phyloP scores from a whole-genome alignment of 2,113 vertebrate genomes.

The Diphyllodes magnificus region DNA sequence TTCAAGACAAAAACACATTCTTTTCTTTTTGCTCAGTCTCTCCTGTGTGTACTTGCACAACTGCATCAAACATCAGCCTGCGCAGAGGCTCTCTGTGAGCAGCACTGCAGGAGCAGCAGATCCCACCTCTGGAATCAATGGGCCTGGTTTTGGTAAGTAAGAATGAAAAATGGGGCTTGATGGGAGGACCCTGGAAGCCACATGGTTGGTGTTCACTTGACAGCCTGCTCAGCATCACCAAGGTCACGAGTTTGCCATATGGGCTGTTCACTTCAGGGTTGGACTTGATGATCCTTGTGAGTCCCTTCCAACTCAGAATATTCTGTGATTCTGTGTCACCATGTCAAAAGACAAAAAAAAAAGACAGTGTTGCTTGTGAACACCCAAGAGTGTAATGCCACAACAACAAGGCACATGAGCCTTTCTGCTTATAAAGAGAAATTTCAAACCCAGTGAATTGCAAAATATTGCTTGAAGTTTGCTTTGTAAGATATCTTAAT shows the following conservation, averaged over 20 bases:
- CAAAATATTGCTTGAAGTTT: background rate
- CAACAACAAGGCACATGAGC: fast-evolving
- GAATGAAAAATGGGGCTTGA: background rate
- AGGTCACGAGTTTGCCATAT: background rate
- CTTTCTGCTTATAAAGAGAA: background rate
- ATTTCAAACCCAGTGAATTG: background rate
- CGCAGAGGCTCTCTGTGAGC: fast-evolving
- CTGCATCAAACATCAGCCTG: fast-evolving
- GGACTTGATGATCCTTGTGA: background rate
- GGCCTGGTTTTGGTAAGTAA: background rate
- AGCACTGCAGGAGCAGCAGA: background rate
- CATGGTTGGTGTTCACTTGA: fast-evolving
- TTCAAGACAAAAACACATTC: background rate
- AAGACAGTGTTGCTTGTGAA: background rate
- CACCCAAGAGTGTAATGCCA: background rate
- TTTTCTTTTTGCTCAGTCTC: background rate
- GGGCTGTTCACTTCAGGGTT: background rate
- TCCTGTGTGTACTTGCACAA: background rate
- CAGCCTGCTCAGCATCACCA: fast-evolving
- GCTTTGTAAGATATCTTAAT: background rate
- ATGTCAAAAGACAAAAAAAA: background rate
- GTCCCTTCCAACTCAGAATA: background rate
- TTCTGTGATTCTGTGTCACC: background rate
- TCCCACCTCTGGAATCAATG: background rate
- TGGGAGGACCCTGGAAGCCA: background rate